Evolutionary conservation across 2,888 invertebrate genomes (phyloP), one percentile per base, ranked within the genome.

Genomic region (Drosophila pseudotakahashii): DNA sequence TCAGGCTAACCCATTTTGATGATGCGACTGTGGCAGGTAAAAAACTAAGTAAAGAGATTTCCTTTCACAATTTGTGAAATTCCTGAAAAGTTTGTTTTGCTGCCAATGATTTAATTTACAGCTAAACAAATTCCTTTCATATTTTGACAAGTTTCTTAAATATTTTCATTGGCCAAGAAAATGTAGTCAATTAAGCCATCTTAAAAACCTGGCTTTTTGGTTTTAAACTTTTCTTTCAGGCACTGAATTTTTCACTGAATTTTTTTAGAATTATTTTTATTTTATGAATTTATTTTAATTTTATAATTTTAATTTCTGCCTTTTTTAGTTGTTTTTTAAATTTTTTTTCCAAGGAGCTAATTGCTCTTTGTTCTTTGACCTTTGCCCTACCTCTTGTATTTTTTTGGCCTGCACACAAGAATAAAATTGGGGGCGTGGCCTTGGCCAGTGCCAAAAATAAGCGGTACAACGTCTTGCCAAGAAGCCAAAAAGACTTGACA

Each of bases 401-500:
- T 26, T 14, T 14, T 39, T 14, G 39, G 7, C 16, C 42, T 0
- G 37, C 19, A 11, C 19, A 11, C 41, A 13, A 23, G 7, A 13
- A 13, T 30, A 7, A 23, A 23, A 44, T 10, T 19, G 42, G 23
- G 14, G 55, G 55, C 52, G 34, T 57, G 52, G 23, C 11, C 55
- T 23, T n/a, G 32, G 32, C 19, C 23, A 32, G 30, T 47, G 54
- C 32, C 54, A 55, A 26, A 57, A 55, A 34, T 16, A 32, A 11
- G 7, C 16, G 10, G 11, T 16, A 36, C 36, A 23, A 32, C 34
- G 1, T n/a, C 19, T 34, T 32, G 50, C 50, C 32, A 55, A 52
- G 26, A 51, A 26, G 34, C 42, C 34, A 60, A 60, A 34, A 34
- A 34, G n/a, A 37, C 52, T 60, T 44, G 60, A 61, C 60, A 59